Percentiles rank a stretch among this genome's conserved stretches.
phyloP scores from a whole-genome alignment of 2,888 invertebrate species.

The Vanessa cardui region DNA sequence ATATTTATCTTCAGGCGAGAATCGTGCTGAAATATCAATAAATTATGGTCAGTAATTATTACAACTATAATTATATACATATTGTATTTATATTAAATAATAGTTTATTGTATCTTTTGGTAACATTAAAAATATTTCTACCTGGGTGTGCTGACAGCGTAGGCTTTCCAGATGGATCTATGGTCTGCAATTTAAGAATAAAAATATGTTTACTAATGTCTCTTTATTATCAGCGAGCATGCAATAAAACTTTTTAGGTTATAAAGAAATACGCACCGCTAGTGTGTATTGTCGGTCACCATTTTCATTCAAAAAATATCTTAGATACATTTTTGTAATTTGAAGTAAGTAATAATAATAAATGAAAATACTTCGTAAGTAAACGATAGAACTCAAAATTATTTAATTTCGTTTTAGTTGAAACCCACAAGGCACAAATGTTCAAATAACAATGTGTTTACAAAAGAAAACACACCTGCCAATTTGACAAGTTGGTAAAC shows the following conservation, averaged over 20 bases:
- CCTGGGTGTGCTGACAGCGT: slow-evolving; percentile 95
- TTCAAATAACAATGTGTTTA: too few relatives aligned
- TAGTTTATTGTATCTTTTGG: slow-evolving; percentile 6
- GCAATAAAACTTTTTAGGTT: slow-evolving; percentile 8
- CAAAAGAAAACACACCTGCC: too few relatives aligned
- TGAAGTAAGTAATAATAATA: too few relatives aligned
- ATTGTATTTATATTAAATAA: neutral
- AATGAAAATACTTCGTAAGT: neutral
- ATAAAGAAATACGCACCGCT: slow-evolving; percentile 81
- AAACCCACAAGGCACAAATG: too few relatives aligned
- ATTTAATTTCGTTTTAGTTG: neutral
- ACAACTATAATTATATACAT: neutral
- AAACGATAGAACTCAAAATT: neutral
- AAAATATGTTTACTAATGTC: neutral
- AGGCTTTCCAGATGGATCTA: slow-evolving; percentile 89
- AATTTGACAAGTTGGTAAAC: too few relatives aligned
- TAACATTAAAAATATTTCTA: slow-evolving; percentile 52
- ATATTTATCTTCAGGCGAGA: slow-evolving; percentile 97
- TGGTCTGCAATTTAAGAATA: slow-evolving; percentile 84
- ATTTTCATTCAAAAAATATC: slow-evolving; percentile 86
- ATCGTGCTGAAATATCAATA: slow-evolving; percentile 87
- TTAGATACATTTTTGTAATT: slow-evolving; percentile 66
- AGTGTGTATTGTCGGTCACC: slow-evolving; percentile 93
- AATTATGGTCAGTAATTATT: neutral
- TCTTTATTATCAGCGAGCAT: slow-evolving; percentile 7